Evolutionary conservation across 2,113 vertebrate species (phyloP), one percentile per base, ranked within the genome.

Genomic region (Peromyscus californicus): DNA sequence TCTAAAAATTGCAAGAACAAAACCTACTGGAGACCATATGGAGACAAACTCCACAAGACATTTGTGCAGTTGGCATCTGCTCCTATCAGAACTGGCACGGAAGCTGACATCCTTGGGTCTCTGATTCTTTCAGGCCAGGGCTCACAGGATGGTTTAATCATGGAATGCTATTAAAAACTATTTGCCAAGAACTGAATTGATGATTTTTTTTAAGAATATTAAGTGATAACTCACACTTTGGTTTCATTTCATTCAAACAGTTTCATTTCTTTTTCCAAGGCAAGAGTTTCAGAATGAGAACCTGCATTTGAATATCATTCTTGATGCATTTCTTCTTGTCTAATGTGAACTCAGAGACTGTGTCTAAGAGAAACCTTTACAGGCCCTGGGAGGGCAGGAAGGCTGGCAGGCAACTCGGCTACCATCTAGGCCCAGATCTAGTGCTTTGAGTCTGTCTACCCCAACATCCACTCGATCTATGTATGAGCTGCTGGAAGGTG

Each of bases 1-100:
- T 97, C 93, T 97, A 98, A 97, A 97, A 97, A 91, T 82, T 96
- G 36, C 82, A 96, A 72, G 89, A 97, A 97, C 96, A 97, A 96
- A 96, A 96, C 90, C 95, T 95, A 89, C 89, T 96, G 85, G 76
- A 95, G 89, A 90, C 92, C 97, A 97, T 97, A 97, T 98, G 97
- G 96, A 97, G 97, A 95, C 42, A 84, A 96, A 42, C 93, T 98
- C 93, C 93, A 29, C 54, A 97, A 92, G 90, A 95, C 92, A 84
- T 92, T 82, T 92, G 22, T 90, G 45, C 65, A 70, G 70, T 92
- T 96, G 59, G 75, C 93, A 96, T 96, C 88, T 97, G 88, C 24
- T 96, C 93, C 96, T 92, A 75, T 97, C 88, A 93, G 92, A 95
- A 89, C 70, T 93, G 88, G 93, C 80, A 61, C 33, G 88, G 59